phyloP scores from a whole-genome alignment of 2,888 invertebrate species.

The Cryptus armator region DNA sequence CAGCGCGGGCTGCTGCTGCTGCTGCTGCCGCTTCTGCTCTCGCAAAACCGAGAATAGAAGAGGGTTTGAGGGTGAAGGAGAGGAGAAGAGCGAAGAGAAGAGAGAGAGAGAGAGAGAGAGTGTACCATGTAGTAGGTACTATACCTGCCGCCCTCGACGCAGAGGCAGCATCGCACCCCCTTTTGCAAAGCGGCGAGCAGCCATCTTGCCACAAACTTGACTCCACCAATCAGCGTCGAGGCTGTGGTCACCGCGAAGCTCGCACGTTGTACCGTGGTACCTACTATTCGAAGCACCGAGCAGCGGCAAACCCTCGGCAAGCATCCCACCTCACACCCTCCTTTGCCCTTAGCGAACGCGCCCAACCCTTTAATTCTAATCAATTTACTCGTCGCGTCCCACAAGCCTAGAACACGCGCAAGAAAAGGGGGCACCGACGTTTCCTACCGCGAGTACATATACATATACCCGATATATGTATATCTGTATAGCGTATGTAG shows the following conservation, averaged over 20 bases:
- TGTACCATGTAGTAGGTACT: conserved; percentile 54
- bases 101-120: conserved; percentile 67
- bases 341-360: conserved; percentile 50
- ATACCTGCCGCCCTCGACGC: conserved; percentile 67
- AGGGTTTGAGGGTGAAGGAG: conserved; percentile 56
- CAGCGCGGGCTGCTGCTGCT: conserved; percentile 53
- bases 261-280: conserved; percentile 68
- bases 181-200: conserved; percentile 75
- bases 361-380: conserved; percentile 84
- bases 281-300: conserved; percentile 51
- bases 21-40: conserved; percentile 72
- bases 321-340: conserved; percentile 39
- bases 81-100: conserved; percentile 63
- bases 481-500: background rate
- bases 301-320: conserved; percentile 45
- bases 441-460: conserved; percentile 1
- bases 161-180: conserved; percentile 67
- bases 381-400: conserved; percentile 82
- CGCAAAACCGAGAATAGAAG: conserved; percentile 68
- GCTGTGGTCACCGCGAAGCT: conserved; percentile 84
- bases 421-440: conserved; percentile 63
- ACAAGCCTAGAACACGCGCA: conserved; percentile 67
- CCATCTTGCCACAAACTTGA: conserved; percentile 85
- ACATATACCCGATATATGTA: background rate
- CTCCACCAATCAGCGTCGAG: conserved; percentile 85